Evolutionary conservation across 2,888 invertebrate genomes (phyloP), one percentile per base, ranked within the genome.

Genomic region (Pyrrhosoma nymphula): DNA sequence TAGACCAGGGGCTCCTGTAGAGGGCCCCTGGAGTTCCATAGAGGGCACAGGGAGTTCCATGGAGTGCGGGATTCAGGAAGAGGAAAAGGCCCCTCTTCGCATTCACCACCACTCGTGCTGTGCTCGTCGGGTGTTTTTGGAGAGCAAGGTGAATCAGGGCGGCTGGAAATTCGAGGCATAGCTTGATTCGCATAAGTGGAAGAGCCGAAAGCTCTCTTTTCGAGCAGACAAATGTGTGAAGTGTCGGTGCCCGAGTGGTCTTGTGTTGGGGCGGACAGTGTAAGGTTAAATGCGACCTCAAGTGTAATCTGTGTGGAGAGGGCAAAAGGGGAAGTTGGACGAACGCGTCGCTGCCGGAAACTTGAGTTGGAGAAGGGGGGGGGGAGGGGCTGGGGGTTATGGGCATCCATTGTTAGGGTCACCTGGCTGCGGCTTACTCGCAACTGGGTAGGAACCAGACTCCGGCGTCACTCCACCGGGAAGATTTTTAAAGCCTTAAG

Each of bases 91-190:
- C 14, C 16, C 30, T 35, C 82, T 20, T 75, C 10, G 0, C 75
- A 82, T 18, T 82, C 82, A 16, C 69, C 23, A 26, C 1, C 69
- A 26, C 69, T 26, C 10, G 0, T n/a, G 4, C 8, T 23, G 26
- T n/a, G 6, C 69, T 82, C 82, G 82, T 82, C 82, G 82, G 30
- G 12, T 35, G 30, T 82, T 35, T 35, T n/a, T 35, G 35, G 35
- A 82, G 82, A 35, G 82, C 82, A 82, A 35, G 30, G 82, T 82
- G 82, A 82, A 82, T 82, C 35, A 18, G 60, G 69, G 69, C n/a
- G 69, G 69, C 35, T 30, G 30, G 82, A 82, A 35, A 82, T 35
- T 35, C 82, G 82, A 30, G 35, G 82, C 82, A 26, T n/a, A 18
- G 35, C 35, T 82, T 35, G 82, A 30, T 23, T 10, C 30, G 30